phyloP scores from a whole-genome alignment of 2,113 vertebrate species.

The Otus sunia region DNA sequence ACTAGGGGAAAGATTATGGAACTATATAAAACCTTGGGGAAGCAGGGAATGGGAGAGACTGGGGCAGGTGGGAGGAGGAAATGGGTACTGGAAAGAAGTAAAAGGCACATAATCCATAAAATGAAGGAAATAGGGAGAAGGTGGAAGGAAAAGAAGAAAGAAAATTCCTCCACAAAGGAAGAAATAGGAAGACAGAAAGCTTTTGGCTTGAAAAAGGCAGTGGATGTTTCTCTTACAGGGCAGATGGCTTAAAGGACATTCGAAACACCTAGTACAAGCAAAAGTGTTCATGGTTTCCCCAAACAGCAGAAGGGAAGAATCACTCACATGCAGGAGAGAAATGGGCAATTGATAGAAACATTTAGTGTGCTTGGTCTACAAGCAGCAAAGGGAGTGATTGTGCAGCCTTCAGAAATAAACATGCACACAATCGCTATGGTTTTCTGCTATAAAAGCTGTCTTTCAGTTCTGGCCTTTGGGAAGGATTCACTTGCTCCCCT shows the following conservation, averaged over 20 bases:
- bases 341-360: neutral
- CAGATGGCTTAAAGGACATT: neutral
- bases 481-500: neutral
- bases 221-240: neutral
- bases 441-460: neutral
- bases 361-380: neutral
- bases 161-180: neutral
- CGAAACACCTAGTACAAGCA: neutral
- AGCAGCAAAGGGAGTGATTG: neutral
- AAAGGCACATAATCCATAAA: neutral
- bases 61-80: neutral
- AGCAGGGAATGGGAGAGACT: neutral
- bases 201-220: neutral
- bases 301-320: neutral
- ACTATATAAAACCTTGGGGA: neutral
- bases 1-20: neutral
- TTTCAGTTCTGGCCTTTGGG: neutral
- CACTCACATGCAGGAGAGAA: neutral
- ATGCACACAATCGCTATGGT: neutral
- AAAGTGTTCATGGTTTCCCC: neutral
- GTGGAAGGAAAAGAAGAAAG: neutral
- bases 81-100: neutral
- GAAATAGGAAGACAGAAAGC: neutral
- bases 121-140: neutral
- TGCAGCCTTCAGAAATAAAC: neutral